These are phyloP conservation scores for Amorpha juglandis DNA, from an alignment of 2,888 invertebrate genomes.

Conservation along the genomic window DNA sequence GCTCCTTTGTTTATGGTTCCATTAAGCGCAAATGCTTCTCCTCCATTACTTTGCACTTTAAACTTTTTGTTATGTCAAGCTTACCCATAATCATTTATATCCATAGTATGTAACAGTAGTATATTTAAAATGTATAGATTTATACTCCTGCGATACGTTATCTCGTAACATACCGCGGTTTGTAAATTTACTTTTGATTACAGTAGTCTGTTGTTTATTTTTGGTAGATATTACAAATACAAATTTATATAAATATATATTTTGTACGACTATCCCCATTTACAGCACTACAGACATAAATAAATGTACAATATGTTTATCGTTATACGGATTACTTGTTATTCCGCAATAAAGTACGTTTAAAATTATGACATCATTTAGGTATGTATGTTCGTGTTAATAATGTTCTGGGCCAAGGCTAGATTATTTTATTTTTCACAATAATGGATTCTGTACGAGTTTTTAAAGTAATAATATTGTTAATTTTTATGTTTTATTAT, in stretches of 20 bases:
- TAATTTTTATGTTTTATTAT: not conserved
- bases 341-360: slow-evolving; percentile 18
- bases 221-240: slow-evolving; percentile 16
- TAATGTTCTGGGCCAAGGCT: slow-evolving; percentile 11
- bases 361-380: slow-evolving; percentile 22
- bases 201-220: slow-evolving; percentile 3
- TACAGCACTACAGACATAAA: not conserved
- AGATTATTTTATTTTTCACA: slow-evolving; percentile 14
- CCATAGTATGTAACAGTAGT: not conserved
- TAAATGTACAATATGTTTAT: not conserved
- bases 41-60: slow-evolving; percentile 31
- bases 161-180: not conserved
- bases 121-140: not conserved
- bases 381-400: not conserved
- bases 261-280: slow-evolving; percentile 32
- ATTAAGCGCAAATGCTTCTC: slow-evolving; percentile 67
- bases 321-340: slow-evolving; percentile 15
- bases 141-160: not conserved
- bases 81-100: not conserved
- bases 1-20: slow-evolving; percentile 72
- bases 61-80: not conserved
- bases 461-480: not conserved
- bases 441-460: not conserved
- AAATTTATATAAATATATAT: no score
- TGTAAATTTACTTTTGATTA: slow-evolving; percentile 1